A percentile compares a stretch with the other conserved stretches of the same genome.
These are phyloP conservation scores for Tridacna crocea DNA, from an alignment of 2,888 invertebrate species.

Conservation along the genomic window DNA sequence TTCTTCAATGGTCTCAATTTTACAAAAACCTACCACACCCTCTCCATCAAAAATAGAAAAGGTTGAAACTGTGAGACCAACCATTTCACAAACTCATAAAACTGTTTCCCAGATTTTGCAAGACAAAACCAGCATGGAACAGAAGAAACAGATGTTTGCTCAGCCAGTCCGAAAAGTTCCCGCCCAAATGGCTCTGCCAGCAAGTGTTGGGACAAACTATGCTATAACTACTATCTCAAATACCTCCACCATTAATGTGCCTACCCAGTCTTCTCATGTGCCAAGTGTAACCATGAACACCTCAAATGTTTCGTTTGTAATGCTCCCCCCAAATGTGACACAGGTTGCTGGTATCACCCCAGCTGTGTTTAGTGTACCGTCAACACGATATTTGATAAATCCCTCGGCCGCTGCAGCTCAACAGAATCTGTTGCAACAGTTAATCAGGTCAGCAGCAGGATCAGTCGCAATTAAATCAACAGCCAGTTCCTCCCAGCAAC, in stretches of 20 bases:
- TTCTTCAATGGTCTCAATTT: conserved; percentile 54
- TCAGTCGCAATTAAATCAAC: conserved; percentile 41
- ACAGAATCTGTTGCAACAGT: conserved; percentile 60
- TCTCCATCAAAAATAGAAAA: conserved; percentile 45
- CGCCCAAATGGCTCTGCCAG: conserved; percentile 54
- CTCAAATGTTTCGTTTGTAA: conserved; percentile 58
- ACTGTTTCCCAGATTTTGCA: conserved; percentile 62
- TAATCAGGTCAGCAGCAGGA: conserved; percentile 64
- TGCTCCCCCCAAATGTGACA: conserved; percentile 57
- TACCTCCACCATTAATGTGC: conserved; percentile 55
- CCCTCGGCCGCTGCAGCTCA: conserved; percentile 62
- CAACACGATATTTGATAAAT: conserved; percentile 63
- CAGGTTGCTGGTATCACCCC: conserved; percentile 56
- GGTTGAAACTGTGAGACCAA: conserved; percentile 46
- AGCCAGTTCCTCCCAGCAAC: conserved; percentile 61
- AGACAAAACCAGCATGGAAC: conserved; percentile 50
- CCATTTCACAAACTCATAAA: conserved; percentile 55
- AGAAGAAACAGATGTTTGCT: conserved; percentile 36
- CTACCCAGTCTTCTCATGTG: conserved; percentile 38
- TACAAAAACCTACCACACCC: conserved; percentile 55
- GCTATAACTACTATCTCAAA: conserved; percentile 37
- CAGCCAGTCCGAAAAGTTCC: conserved; percentile 66
- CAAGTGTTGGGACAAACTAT: conserved; percentile 22
- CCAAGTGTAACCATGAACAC: conserved; percentile 46
- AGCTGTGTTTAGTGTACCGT: conserved; percentile 67